A percentile compares a stretch with the other conserved stretches of the same genome.
Evolutionary conservation across 2,113 vertebrate genomes (phyloP).

Genomic region (Microtus oregoni): DNA sequence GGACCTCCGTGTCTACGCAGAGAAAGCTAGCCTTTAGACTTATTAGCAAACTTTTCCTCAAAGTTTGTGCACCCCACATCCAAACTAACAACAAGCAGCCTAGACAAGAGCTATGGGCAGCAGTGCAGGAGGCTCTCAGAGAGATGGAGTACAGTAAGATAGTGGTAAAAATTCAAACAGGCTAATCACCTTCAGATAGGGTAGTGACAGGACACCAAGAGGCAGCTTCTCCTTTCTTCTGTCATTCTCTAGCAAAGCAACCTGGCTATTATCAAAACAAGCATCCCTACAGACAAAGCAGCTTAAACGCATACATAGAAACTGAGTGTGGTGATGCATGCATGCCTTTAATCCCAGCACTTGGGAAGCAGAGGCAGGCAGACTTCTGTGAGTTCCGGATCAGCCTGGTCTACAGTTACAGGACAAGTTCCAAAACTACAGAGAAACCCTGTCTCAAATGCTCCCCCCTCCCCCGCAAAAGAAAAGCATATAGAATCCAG

Average conservation of each 20-base stretch:
- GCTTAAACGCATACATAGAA: neutral
- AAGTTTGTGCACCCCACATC: constrained; percentile 16
- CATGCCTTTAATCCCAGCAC: too few relatives aligned
- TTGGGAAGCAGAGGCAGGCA: too few relatives aligned
- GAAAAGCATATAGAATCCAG: neutral
- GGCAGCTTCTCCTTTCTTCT: neutral
- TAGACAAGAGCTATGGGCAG: neutral
- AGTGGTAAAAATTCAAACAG: neutral
- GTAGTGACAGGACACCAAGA: neutral
- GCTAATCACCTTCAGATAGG: neutral
- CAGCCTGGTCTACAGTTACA: too few relatives aligned
- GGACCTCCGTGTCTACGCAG: neutral
- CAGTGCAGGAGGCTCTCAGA: constrained; percentile 53
- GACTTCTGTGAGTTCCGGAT: too few relatives aligned
- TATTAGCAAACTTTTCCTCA: neutral
- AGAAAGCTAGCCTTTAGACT: neutral
- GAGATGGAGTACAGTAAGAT: constrained; percentile 16
- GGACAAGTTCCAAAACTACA: too few relatives aligned
- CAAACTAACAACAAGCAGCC: constrained; percentile 40
- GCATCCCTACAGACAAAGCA: neutral
- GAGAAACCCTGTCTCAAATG: too few relatives aligned
- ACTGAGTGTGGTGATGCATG: too few relatives aligned
- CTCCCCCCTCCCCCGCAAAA: too few relatives aligned
- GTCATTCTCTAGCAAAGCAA: constrained; percentile 29
- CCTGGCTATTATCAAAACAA: neutral